Evolutionary conservation across 2,797 vertebrate species (phyloP).

Genomic region (Parotocinclus haroldoi): DNA sequence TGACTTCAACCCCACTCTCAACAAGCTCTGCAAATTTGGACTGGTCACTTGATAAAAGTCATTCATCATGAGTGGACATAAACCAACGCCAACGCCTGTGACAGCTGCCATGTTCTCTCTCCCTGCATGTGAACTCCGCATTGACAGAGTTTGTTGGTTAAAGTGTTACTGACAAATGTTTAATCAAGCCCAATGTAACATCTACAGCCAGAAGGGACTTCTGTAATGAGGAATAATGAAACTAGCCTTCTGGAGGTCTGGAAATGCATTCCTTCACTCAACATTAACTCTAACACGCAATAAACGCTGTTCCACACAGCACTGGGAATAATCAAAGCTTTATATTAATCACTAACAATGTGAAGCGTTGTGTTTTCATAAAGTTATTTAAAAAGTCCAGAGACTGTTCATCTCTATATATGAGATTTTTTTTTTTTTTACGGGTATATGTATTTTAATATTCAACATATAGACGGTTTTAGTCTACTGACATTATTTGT

Average conservation of each 20-base stretch:
- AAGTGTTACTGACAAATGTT: slow-evolving; percentile 53
- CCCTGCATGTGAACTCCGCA: slow-evolving; percentile 37
- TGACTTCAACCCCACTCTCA: slow-evolving; percentile 36
- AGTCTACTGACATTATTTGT: too few species aligned
- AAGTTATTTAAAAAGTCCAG: too few species aligned
- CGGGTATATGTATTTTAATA: too few species aligned
- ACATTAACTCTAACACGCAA: slow-evolving; percentile 22
- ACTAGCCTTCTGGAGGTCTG: slow-evolving; percentile 48
- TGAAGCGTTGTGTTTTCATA: too few species aligned
- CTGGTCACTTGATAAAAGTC: slow-evolving; percentile 50
- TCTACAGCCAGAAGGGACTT: slow-evolving; percentile 51
- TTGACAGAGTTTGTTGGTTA: slow-evolving; percentile 49
- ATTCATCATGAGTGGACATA: slow-evolving; percentile 49
- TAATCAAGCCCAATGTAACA: slow-evolving; percentile 53
- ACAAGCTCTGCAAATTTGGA: slow-evolving; percentile 42
- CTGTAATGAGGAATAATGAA: slow-evolving; percentile 52
- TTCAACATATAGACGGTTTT: too few species aligned
- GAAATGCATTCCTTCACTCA: slow-evolving; percentile 32
- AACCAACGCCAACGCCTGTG: slow-evolving; percentile 34
- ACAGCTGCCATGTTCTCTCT: slow-evolving; percentile 50
- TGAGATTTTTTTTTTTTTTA: too few species aligned
- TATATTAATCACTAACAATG: background rate
- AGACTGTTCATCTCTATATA: too few species aligned
- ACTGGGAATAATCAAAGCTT: slow-evolving; percentile 36
- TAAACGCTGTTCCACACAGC: slow-evolving; percentile 26